Evolutionary conservation across 2,797 vertebrate species (phyloP).

Genomic region (Phataginus tricuspis): DNA sequence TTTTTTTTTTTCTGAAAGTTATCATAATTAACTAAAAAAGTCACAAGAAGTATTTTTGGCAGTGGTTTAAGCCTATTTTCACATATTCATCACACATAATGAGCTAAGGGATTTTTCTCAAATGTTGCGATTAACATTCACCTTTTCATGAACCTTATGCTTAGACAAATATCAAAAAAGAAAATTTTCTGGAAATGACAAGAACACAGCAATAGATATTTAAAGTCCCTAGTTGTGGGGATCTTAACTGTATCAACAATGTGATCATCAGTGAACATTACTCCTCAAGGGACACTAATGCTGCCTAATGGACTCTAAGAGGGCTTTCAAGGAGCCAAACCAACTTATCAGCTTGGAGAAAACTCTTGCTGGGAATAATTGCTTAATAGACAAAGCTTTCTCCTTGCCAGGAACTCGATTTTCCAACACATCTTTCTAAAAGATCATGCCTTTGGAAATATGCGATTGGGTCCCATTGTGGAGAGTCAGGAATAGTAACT

Average conservation of each 20-base stretch:
- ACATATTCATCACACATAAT: conserved; percentile 63
- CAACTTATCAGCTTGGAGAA: not conserved
- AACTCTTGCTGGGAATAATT: conserved; percentile 43
- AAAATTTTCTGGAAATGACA: conserved; percentile 67
- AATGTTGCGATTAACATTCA: conserved; percentile 72
- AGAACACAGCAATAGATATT: conserved; percentile 57
- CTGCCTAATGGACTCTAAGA: conserved; percentile 8
- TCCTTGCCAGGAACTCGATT: conserved; percentile 47
- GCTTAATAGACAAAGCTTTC: conserved; percentile 45
- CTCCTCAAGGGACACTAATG: not conserved
- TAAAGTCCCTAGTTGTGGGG: not conserved
- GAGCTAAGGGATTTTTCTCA: conserved; percentile 67
- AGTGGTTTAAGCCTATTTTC: conserved; percentile 48
- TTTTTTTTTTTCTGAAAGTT: conserved; percentile 55
- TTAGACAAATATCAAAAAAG: conserved; percentile 66
- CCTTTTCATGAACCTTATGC: conserved; percentile 74
- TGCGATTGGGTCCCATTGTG: not conserved
- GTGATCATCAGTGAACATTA: conserved; percentile 21
- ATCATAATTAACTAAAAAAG: conserved; percentile 70
- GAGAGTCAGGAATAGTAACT: not conserved
- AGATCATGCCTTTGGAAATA: not conserved
- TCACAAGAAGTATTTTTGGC: conserved; percentile 66
- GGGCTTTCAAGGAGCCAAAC: conserved; percentile 44
- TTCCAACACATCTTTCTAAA: conserved; percentile 36
- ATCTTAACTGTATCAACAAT: conserved; percentile 43